phyloP scores from a whole-genome alignment of 2,888 invertebrate species.

The Mesodorylaimus sp. region DNA sequence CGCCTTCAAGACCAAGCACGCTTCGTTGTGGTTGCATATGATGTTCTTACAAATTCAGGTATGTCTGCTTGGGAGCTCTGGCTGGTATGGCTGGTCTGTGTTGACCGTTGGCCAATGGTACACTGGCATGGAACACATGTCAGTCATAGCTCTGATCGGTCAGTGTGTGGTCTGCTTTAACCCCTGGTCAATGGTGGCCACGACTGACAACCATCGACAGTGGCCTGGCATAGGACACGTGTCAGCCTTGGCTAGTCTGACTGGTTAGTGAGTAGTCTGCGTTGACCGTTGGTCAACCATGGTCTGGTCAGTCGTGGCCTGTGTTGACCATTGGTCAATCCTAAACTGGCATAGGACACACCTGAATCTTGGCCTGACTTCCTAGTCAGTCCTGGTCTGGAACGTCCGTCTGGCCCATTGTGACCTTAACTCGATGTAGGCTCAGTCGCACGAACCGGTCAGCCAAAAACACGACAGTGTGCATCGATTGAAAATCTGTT shows the following conservation, averaged over 20 bases:
- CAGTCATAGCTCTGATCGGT: no score
- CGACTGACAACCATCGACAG: background rate
- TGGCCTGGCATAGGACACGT: background rate
- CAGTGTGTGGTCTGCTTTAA: no score
- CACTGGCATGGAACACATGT: no score
- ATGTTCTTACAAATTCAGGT: slow-evolving; percentile 81
- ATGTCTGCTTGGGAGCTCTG: slow-evolving; percentile 8
- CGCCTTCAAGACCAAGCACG: slow-evolving; percentile 45
- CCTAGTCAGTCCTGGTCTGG: background rate
- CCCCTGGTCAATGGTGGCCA: no score
- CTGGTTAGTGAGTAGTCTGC: no score
- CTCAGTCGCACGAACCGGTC: slow-evolving; percentile 30
- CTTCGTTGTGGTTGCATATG: slow-evolving; percentile 78
- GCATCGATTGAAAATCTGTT: slow-evolving; percentile 53
- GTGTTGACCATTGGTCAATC: no score
- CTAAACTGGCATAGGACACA: background rate
- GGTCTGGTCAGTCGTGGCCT: no score
- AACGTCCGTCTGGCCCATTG: background rate
- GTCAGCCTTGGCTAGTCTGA: no score
- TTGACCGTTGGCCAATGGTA: no score
- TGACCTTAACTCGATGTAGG: slow-evolving; percentile 18
- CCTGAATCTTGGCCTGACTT: background rate
- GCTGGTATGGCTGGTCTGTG: no score
- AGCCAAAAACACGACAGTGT: slow-evolving; percentile 33
- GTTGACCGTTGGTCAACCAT: no score